Percentiles rank a stretch among this genome's conserved stretches.
phyloP scores from a whole-genome alignment of 2,113 vertebrate genomes.

The Nansenia antarctica region DNA sequence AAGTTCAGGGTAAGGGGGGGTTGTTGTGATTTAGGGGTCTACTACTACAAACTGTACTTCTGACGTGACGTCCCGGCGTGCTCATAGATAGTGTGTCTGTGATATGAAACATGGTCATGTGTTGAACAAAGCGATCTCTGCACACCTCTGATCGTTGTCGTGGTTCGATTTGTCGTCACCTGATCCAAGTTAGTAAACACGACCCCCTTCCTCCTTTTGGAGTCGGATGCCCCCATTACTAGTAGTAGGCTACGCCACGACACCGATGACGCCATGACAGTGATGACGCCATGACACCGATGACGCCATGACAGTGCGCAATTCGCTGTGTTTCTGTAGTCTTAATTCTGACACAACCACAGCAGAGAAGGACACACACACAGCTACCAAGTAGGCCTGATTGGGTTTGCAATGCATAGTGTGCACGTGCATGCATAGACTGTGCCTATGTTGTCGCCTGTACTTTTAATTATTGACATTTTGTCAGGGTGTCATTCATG shows the following conservation, averaged over 20 bases:
- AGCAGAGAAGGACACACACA: not conserved
- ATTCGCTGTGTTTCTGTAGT: not conserved
- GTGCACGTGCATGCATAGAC: not conserved
- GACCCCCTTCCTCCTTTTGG: conserved; percentile 1
- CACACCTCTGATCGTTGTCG: not conserved
- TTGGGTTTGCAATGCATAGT: not conserved
- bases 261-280: conserved; percentile 13
- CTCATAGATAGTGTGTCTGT: no score
- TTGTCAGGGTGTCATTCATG: not conserved
- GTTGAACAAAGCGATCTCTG: conserved; percentile 15
- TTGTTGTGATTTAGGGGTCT: no score
- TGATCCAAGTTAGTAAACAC: conserved; percentile 17
- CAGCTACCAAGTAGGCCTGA: not conserved
- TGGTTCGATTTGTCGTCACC: not conserved
- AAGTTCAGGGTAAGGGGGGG: no score
- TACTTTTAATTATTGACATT: not conserved
- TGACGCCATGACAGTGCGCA: conserved; percentile 7
- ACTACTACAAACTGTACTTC: no score
- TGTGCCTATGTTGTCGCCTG: not conserved
- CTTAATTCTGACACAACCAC: not conserved
- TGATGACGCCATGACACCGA: conserved; percentile 12
- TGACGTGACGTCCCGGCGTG: no score
- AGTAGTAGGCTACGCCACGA: not conserved
- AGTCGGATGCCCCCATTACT: no score
- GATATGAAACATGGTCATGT: no score